These are phyloP conservation scores for Euzophera pinguis DNA, from an alignment of 2,888 invertebrate species.

Conservation along the genomic window DNA sequence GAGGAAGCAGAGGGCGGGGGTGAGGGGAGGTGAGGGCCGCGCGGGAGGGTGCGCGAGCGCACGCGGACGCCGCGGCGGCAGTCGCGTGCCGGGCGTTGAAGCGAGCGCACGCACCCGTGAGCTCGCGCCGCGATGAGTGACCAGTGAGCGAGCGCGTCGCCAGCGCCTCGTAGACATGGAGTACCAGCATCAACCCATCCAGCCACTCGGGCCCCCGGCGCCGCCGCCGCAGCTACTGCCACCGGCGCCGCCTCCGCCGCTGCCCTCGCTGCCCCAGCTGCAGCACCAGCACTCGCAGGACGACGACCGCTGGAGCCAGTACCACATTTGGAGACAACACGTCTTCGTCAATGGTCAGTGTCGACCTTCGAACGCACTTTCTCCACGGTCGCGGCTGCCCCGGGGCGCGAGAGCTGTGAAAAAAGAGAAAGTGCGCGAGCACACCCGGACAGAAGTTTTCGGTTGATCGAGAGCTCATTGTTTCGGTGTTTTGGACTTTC, in stretches of 20 bases:
- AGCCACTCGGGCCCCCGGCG: conserved; percentile 82
- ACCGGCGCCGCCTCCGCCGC: conserved; percentile 79
- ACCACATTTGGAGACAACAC: conserved; percentile 89
- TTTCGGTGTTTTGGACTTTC: conserved; percentile 49
- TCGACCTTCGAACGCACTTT: conserved; percentile 45
- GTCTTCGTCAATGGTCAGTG: conserved; percentile 88
- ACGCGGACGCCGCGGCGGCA: conserved; percentile 36
- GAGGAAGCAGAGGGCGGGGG: conserved; percentile 30
- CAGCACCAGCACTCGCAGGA: conserved; percentile 81
- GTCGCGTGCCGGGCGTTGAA: conserved; percentile 37
- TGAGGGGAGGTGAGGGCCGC: conserved; percentile 43
- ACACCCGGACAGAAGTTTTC: conserved; percentile 51
- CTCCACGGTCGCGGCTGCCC: conserved; percentile 41
- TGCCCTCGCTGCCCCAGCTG: conserved; percentile 82
- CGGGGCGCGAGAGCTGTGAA: conserved; percentile 38
- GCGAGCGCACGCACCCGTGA: conserved; percentile 38
- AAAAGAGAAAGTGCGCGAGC: conserved; percentile 68
- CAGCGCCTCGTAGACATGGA: conserved; percentile 62
- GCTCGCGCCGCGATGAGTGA: conserved; percentile 66
- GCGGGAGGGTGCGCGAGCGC: conserved; percentile 48
- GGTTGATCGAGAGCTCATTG: conserved; percentile 59
- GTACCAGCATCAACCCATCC: conserved; percentile 71
- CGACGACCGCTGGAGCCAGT: conserved; percentile 86
- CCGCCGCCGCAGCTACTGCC: conserved; percentile 83
- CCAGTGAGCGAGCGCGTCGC: conserved; percentile 53